Percentiles rank a stretch among this genome's conserved stretches.
These are phyloP conservation scores for Lepus timidus DNA, from an alignment of 2,113 vertebrate species.

Conservation along the genomic window DNA sequence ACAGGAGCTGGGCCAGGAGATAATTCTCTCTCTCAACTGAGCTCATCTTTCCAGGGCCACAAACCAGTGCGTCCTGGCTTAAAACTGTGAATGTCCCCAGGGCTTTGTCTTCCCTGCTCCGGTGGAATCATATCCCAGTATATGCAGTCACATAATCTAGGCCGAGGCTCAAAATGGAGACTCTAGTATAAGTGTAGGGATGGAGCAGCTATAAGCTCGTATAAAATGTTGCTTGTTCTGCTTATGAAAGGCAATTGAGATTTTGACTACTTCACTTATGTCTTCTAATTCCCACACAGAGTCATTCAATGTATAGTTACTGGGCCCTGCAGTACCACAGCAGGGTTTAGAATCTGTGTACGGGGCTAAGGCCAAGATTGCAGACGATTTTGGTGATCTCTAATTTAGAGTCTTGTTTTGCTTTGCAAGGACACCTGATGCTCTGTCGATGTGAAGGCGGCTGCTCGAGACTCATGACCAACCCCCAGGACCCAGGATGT, in stretches of 20 bases:
- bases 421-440: neutral
- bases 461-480: neutral
- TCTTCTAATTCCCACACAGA: neutral
- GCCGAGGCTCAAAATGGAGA: neutral
- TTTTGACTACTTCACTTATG: neutral
- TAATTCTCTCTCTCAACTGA: neutral
- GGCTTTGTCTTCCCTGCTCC: neutral
- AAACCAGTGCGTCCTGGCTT: neutral
- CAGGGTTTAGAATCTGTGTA: neutral
- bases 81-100: neutral
- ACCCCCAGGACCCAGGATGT: neutral
- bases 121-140: neutral
- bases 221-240: neutral
- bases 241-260: neutral
- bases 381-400: neutral
- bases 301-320: neutral
- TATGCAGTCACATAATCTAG: neutral
- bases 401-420: neutral
- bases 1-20: neutral
- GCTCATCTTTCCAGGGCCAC: neutral
- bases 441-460: neutral
- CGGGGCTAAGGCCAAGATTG: neutral
- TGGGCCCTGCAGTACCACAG: too few relatives aligned
- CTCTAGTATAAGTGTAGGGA: neutral
- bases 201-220: neutral